Base-by-base conservation (phyloP, 2,113 vertebrate genomes). In the Cynocephalus volans region DNA sequence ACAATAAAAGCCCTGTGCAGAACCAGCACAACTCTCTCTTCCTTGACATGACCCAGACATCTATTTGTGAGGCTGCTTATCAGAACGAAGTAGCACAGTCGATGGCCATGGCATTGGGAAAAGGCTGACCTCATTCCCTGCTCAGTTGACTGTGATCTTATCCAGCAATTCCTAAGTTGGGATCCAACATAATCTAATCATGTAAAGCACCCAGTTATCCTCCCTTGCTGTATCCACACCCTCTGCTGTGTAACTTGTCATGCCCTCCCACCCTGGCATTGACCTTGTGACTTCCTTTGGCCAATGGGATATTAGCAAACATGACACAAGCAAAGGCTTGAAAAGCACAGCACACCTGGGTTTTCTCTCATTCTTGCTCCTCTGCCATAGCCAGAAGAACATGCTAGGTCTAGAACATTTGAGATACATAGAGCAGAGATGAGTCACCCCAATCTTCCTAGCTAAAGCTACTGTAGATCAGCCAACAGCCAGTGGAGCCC, bases 81-180 rank as follows among this genome's bases (percentile, higher is more conserved):
- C 91, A 95, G 73, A 95, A 93, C 77, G 85, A n/a, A 58, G 96
- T 41, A 95, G 17, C 45, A 83, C 41, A 73, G 41, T 54, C 67
- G 70, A 5, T 70, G 8, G 45, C 50, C 15, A 8, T 0, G 19
- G 88, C 86, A 54, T 24, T 52, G 21, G 21, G n/a, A 75, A 91
- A 93, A 85, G n/a, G 8, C 69, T 89, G 89, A 98, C 45, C 67
- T 70, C 95, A 82, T 56, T 65, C 56, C 81, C 93, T 36, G 8
- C 60, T 52, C 60, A 18, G 45, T 8, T 89, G 84, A 81, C 70
- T 77, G 62, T 73, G 50, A 88, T 48, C 93, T 83, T 72, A 90
- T 6, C 73, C 67, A 88, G 31, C 31, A 80, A n/a, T 8, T 31
- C 69, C 58, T 69, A n/a, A 31, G 17, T 48, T 64, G 88, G 41